phyloP scores from a whole-genome alignment of 2,888 invertebrate species.

The Ischnus inquisitorius region DNA sequence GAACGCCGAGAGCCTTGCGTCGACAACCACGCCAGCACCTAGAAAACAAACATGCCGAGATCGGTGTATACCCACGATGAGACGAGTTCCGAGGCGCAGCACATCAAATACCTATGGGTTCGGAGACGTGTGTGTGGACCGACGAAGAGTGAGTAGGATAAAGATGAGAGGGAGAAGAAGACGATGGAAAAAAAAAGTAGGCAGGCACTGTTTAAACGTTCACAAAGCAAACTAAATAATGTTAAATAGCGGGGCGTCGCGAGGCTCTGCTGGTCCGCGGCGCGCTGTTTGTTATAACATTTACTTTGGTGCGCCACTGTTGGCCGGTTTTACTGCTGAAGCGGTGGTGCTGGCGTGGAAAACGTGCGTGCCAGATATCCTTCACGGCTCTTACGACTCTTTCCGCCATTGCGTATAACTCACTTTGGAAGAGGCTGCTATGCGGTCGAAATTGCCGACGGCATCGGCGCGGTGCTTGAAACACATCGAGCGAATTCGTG shows the following conservation, averaged over 20 bases:
- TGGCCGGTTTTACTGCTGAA: constrained; percentile 78
- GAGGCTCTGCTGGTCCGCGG: constrained; percentile 70
- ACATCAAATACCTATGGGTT: constrained; percentile 80
- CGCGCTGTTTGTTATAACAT: constrained; percentile 83
- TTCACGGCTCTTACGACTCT: constrained; percentile 77
- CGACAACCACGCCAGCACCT: constrained; percentile 70
- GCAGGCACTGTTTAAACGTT: constrained; percentile 83
- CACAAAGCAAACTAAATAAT: constrained; percentile 85
- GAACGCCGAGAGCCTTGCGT: constrained; percentile 53
- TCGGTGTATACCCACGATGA: constrained; percentile 75
- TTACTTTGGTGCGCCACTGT: constrained; percentile 83
- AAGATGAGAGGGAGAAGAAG: constrained; percentile 26
- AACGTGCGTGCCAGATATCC: constrained; percentile 83
- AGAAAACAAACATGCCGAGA: constrained; percentile 81
- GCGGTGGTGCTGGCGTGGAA: constrained; percentile 73
- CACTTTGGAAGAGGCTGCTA: constrained; percentile 57
- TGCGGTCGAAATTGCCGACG: constrained; percentile 23
- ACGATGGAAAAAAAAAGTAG: constrained; percentile 76
- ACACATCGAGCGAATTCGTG: constrained; percentile 9
- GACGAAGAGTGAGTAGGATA: constrained; percentile 20
- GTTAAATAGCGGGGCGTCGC: constrained; percentile 83
- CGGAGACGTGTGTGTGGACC: constrained; percentile 27
- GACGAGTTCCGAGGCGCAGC: constrained; percentile 65
- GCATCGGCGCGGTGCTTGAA: neutral
- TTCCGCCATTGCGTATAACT: constrained; percentile 74